Conservation (phyloP, 1,140 invertebrate species). For the Drosophila baimaii region DNA sequence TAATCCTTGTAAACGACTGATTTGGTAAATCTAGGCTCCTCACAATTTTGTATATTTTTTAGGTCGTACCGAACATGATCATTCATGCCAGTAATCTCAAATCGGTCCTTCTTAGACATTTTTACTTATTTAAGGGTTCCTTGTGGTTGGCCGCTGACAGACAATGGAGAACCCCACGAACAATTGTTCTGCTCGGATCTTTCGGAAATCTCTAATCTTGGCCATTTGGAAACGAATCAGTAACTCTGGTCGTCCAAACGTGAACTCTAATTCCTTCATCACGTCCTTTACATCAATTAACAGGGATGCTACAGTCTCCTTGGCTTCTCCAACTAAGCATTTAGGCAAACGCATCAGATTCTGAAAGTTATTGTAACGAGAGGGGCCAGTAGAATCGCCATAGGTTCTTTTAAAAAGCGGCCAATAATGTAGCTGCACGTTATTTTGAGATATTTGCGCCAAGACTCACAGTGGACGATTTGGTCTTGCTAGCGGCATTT, state of each 20-base stretch:
- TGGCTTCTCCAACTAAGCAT: not conserved
- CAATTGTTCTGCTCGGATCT: conserved; percentile 1
- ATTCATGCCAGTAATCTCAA: no score
- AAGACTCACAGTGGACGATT: no score
- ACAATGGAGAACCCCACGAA: not conserved
- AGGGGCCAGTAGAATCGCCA: not conserved
- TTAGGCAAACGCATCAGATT: not conserved
- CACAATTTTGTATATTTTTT: no score
- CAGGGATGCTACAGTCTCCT: not conserved
- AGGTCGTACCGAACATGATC: no score
- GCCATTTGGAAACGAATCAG: no score
- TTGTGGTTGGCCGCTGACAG: conserved; percentile 3
- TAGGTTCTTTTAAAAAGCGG: not conserved
- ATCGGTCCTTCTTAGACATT: no score
- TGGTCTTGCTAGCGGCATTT: no score
- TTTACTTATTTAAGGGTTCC: not conserved
- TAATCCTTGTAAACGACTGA: no score
- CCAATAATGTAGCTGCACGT: no score
- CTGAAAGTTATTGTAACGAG: not conserved
- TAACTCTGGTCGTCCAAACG: not conserved
- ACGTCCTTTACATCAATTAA: not conserved
- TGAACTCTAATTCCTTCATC: not conserved
- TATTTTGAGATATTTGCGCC: not conserved
- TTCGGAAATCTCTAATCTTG: no score
- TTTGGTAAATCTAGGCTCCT: no score